A percentile compares a stretch with the other conserved stretches of the same genome.
Conservation (phyloP, 1,140 invertebrate species). For the Drosophila pruinosa region DNA sequence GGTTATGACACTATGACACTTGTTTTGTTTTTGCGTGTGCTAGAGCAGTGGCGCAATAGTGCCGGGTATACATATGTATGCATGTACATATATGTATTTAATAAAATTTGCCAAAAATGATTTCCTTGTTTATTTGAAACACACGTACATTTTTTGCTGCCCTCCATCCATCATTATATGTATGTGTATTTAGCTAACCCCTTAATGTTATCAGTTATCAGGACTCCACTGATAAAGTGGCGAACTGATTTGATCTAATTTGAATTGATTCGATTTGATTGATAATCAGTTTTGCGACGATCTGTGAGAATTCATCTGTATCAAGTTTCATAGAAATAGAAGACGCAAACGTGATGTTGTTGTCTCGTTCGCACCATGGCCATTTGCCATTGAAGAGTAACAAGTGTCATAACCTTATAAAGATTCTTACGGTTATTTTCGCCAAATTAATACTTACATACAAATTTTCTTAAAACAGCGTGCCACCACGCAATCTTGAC, state of each 20-base stretch:
- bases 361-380: not conserved
- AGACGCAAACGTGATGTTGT: not conserved
- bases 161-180: too few relatives aligned
- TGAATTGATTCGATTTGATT: not conserved
- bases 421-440: not conserved
- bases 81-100: too few relatives aligned
- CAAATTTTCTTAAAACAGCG: slow-evolving; percentile 25
- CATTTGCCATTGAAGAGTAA: not conserved
- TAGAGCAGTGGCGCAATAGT: slow-evolving; percentile 1
- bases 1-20: slow-evolving; percentile 29
- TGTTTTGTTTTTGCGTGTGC: slow-evolving; percentile 23
- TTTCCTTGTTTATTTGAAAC: not conserved
- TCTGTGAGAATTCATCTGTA: not conserved
- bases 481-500: slow-evolving; percentile 90
- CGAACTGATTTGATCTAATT: not conserved
- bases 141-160: not conserved
- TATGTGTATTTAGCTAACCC: not conserved
- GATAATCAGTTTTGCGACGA: not conserved
- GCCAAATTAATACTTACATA: too few relatives aligned
- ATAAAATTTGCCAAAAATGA: not conserved
- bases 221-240: not conserved
- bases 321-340: not conserved
- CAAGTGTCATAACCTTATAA: slow-evolving; percentile 23
- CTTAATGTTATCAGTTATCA: not conserved
- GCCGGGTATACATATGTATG: not conserved